phyloP scores from a whole-genome alignment of 2,113 vertebrate species.

The Colinus virginianus region DNA sequence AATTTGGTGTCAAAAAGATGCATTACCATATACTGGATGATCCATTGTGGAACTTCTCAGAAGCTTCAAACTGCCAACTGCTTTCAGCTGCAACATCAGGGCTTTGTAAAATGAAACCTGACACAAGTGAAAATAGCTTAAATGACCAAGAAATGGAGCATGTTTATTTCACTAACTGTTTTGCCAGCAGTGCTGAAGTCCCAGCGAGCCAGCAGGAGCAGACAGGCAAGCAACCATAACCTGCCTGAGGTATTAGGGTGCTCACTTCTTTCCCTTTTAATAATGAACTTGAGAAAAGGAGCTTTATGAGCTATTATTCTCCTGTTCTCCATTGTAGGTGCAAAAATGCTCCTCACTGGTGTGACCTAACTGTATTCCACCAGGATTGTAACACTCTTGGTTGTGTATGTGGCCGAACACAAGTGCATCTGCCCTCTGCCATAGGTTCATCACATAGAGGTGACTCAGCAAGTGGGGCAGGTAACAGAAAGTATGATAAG shows the following conservation, averaged over 20 bases:
- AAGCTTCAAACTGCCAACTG: conserved; percentile 4
- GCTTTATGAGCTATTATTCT: background rate
- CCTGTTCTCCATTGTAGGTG: background rate
- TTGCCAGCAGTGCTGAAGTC: background rate
- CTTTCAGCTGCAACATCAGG: background rate
- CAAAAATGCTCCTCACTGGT: background rate
- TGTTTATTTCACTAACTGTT: background rate
- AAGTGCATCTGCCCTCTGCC: rapidly evolving
- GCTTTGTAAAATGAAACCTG: conserved; percentile 18
- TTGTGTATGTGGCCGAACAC: background rate
- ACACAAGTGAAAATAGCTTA: background rate
- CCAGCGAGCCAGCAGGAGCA: background rate
- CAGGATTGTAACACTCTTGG: rapidly evolving
- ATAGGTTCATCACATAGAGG: rapidly evolving
- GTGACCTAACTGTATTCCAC: background rate
- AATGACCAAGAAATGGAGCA: background rate
- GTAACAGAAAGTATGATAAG: background rate
- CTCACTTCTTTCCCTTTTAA: background rate
- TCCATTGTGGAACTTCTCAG: conserved; percentile 28
- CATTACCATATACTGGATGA: background rate
- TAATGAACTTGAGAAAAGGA: rapidly evolving
- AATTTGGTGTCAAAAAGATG: background rate
- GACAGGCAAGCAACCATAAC: background rate
- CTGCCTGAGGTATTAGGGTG: background rate
- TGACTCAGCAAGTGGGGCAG: background rate